Conservation (phyloP, 2,113 vertebrate genomes). For the Laterallus jamaicensis region DNA sequence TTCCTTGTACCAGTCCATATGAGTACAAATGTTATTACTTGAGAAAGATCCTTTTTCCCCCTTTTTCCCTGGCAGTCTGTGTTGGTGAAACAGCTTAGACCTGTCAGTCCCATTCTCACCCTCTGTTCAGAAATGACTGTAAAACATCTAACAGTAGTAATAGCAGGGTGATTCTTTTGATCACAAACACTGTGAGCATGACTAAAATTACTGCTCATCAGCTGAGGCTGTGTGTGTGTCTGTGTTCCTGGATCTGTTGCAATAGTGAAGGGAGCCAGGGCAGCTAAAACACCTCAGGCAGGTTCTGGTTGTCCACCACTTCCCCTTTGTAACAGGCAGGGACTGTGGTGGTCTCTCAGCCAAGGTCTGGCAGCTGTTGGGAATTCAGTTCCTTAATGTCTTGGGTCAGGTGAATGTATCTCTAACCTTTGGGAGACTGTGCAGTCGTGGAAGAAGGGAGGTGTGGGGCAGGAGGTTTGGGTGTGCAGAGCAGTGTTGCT, state of each 20-base stretch:
- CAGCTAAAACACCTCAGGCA: not conserved
- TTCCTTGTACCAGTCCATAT: not conserved
- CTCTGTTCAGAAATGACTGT: not conserved
- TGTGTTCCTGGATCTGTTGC: not conserved
- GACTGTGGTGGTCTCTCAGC: not conserved
- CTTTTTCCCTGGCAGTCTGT: not conserved
- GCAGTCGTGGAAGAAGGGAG: not conserved
- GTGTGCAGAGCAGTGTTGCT: not conserved
- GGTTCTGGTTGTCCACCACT: not conserved
- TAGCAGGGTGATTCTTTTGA: not conserved
- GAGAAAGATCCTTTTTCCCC: not conserved
- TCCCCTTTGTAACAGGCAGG: not conserved
- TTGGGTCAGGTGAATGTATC: not conserved
- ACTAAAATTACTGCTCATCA: not conserved
- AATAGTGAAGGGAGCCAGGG: not conserved
- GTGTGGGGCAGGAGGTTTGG: not conserved
- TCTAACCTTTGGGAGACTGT: not conserved
- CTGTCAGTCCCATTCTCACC: not conserved
- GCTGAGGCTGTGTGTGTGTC: not conserved
- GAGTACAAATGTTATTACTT: not conserved
- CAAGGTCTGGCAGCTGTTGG: not conserved
- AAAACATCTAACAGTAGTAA: not conserved
- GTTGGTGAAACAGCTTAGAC: not conserved
- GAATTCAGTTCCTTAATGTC: not conserved
- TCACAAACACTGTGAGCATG: not conserved